Evolutionary conservation across 2,113 vertebrate species (phyloP), one percentile per base, ranked within the genome.

Genomic region (Ceuthmochares aereus): DNA sequence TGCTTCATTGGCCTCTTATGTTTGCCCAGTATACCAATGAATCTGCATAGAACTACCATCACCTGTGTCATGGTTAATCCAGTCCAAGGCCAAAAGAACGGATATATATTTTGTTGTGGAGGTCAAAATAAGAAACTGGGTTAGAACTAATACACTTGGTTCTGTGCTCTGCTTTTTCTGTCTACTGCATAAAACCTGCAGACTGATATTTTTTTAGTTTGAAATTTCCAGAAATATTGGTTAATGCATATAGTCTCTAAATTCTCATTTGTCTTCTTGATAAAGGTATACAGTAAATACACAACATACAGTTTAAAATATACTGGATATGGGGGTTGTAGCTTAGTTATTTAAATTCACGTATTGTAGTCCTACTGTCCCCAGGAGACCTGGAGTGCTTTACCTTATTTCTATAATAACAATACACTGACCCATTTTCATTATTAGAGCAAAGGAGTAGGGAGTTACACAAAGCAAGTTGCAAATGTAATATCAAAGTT

Each of bases 401-500:
- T 96, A 95, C 58, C 40, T 96, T 89, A 29, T 64, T 97, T 91
- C 78, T 94, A 7, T 90, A 96, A 96, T 82, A 36, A 96, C 60
- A 96, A 94, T 92, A 93, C 76, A 93, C 69, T 95, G 94, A 95
- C 78, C 96, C 23, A 89, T 97, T 97, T 96, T 97, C 82, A 77
- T 97, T 95, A 95, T 96, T 94, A 96, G 72, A 97, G 94, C 76
- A 97, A 97, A 97, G 73, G 47, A 95, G 23, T 78, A 90, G 14
- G 54, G 20, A 43, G 94, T 94, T 95, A 86, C 68, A 95, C n/a
- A 95, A 95, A 96, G 49, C 49, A 84, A 95, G 70, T 67, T 95
- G 68, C 56, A 95, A 97, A 94, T 93, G 59, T 95, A 97, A 93
- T 97, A 94, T 69, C 86, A 97, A 96, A 97, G 96, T 77, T 96